Evolutionary conservation across 2,113 vertebrate genomes (phyloP), one percentile per base, ranked within the genome.

Genomic region (Oryzias woworae): DNA sequence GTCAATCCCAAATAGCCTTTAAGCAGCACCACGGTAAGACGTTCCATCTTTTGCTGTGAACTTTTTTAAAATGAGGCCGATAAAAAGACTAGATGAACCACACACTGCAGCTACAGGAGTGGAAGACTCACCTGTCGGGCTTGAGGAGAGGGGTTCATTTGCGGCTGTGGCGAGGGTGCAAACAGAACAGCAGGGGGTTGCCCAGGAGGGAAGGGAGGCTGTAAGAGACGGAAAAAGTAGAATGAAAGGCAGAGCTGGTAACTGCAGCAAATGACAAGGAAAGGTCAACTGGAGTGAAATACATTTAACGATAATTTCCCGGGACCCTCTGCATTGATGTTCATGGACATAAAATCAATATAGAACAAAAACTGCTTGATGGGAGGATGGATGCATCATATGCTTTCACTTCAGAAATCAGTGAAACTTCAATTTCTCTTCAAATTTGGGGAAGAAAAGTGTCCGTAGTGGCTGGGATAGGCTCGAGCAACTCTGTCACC

Each of bases 91-190:
- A 5, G 26, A 28, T 8, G 10, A 36, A 36, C 31, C 36, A 10
- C 36, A 36, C 10, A 28, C 26, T 28, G 26, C 10, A 36, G 1
- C 36, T 36, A 18, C 15, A 3, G 17, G 45, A 48, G 47, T 7
- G 16, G 46, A 7, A 18, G 62, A 57, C 91, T 85, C 95, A 98
- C 97, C 95, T 96, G 96, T 83, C 96, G 93, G 71, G 95, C 86
- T 74, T 95, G 96, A 81, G 95, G 95, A 86, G 94, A 87, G 78
- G 96, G 96, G 94, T 99, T 98, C 97, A 99, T 99, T 92, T 94
- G 95, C 91, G 94, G 93, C 86, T 94, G 92, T 75, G 93, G 91
- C 82, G 94, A 93, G 84, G 93, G 90, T 74, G 95, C 92, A 89
- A 94, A 97, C 89, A 97, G 95, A 86, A 99, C 95, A 89, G 96